A percentile compares a stretch with the other conserved stretches of the same genome.
Conservation (phyloP, 2,797 vertebrate genomes). For the Sebastes cheni region DNA sequence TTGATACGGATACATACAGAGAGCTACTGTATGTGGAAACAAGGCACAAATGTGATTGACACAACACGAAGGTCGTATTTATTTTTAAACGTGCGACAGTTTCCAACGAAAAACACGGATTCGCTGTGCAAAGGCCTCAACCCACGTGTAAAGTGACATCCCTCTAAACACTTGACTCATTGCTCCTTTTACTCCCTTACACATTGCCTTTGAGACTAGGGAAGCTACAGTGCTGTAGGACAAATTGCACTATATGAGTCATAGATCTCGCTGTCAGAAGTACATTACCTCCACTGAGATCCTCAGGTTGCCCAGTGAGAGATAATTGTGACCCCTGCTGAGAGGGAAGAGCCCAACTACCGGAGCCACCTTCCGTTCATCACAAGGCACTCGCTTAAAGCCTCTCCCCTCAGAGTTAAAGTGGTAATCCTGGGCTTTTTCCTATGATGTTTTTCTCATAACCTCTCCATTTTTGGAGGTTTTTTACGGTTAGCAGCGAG, state of each 20-base stretch:
- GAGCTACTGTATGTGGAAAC: too few species aligned
- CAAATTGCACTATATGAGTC: constrained; percentile 34
- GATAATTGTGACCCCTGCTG: constrained; percentile 64
- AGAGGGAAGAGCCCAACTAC: constrained; percentile 52
- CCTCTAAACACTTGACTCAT: constrained; percentile 40
- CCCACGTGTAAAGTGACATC: constrained; percentile 25
- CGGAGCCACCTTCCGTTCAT: constrained; percentile 35
- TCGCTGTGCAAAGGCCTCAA: not conserved
- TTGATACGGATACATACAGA: too few species aligned
- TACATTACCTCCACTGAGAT: constrained; percentile 56
- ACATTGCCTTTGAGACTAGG: not conserved
- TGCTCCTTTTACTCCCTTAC: constrained; percentile 15
- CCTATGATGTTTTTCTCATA: not conserved
- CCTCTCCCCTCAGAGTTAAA: constrained; percentile 2
- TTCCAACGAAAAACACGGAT: too few species aligned
- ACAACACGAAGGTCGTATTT: too few species aligned
- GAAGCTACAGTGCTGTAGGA: constrained; percentile 9
- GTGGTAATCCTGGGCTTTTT: not conserved
- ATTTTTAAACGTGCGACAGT: too few species aligned
- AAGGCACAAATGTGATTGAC: too few species aligned
- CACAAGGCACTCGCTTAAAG: constrained; percentile 20
- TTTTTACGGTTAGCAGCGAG: not conserved
- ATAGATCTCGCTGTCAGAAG: constrained; percentile 54
- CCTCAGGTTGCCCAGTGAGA: constrained; percentile 52
- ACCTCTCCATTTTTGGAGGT: not conserved